phyloP scores from a whole-genome alignment of 2,113 vertebrate genomes.

The Centropus unirufus region DNA sequence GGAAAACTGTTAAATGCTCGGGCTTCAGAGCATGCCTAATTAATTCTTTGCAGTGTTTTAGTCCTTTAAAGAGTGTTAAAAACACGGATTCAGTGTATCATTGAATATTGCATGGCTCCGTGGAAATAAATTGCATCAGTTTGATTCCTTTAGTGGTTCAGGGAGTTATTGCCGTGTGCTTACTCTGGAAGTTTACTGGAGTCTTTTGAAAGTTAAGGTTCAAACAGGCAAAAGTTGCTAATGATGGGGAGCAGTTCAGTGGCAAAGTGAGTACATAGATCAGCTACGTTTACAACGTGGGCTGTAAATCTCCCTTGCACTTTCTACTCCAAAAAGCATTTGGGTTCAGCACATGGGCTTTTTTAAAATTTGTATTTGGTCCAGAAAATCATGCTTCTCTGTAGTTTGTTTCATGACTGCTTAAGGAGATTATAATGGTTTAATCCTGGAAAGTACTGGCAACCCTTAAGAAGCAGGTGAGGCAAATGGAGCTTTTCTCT shows the following conservation, averaged over 20 bases:
- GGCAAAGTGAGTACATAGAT: not conserved
- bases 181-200: not conserved
- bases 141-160: conserved; percentile 47
- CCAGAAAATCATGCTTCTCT: not conserved
- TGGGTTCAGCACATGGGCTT: too few relatives aligned
- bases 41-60: conserved; percentile 69
- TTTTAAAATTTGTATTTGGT: not conserved
- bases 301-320: not conserved
- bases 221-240: not conserved
- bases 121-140: conserved; percentile 66
- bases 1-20: conserved; percentile 64
- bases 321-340: not conserved
- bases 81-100: conserved; percentile 61
- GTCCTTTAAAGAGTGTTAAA: conserved; percentile 69
- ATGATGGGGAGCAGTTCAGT: not conserved
- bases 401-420: not conserved
- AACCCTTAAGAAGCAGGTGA: not conserved
- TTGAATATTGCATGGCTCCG: conserved; percentile 61
- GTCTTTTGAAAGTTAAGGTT: conserved; percentile 23
- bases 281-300: not conserved
- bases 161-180: conserved; percentile 16
- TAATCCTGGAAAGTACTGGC: not conserved
- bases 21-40: conserved; percentile 66
- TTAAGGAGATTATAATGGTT: conserved; percentile 2
- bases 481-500: not conserved